phyloP scores from a whole-genome alignment of 1,140 invertebrate species.

The Euura lappo region DNA sequence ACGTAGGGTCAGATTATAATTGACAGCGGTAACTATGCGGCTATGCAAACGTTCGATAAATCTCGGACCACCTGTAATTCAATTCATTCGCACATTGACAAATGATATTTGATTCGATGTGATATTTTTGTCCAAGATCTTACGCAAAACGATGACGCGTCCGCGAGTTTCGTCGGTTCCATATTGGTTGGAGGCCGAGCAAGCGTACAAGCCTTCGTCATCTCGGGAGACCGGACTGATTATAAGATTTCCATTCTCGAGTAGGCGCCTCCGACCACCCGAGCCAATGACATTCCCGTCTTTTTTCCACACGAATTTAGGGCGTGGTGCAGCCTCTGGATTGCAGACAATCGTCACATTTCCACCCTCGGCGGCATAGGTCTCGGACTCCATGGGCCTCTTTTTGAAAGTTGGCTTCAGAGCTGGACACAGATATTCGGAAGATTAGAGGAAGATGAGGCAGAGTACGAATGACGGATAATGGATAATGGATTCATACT shows the following conservation, averaged over 20 bases:
- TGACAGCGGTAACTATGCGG: conserved; percentile 71
- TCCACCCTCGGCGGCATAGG: conserved; percentile 87
- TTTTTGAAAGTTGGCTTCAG: conserved; percentile 92
- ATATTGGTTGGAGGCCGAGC: conserved; percentile 83
- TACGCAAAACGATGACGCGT: conserved; percentile 84
- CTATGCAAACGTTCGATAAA: conserved; percentile 73
- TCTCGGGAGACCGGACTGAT: conserved; percentile 85
- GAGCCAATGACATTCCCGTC: conserved; percentile 82
- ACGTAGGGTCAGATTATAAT: conserved; percentile 74
- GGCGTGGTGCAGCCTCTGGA: conserved; percentile 92
- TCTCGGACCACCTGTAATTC: conserved; percentile 67
- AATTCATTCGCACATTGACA: conserved; percentile 12
- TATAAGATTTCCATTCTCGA: conserved; percentile 84
- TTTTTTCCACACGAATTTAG: conserved; percentile 91
- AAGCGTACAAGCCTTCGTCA: conserved; percentile 90
- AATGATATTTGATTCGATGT: conserved; percentile 14
- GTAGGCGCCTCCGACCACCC: conserved; percentile 79
- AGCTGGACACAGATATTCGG: conserved; percentile 59
- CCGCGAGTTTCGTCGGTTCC: conserved; percentile 83
- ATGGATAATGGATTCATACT: conserved; percentile 27
- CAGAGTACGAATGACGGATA: neutral
- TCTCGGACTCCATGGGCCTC: conserved; percentile 84
- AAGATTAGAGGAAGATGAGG: neutral
- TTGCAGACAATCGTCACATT: conserved; percentile 92
- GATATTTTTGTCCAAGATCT: conserved; percentile 40